Percentiles rank a stretch among this genome's conserved stretches.
phyloP scores from a whole-genome alignment of 2,888 invertebrate species.

The Lasiommata megera region DNA sequence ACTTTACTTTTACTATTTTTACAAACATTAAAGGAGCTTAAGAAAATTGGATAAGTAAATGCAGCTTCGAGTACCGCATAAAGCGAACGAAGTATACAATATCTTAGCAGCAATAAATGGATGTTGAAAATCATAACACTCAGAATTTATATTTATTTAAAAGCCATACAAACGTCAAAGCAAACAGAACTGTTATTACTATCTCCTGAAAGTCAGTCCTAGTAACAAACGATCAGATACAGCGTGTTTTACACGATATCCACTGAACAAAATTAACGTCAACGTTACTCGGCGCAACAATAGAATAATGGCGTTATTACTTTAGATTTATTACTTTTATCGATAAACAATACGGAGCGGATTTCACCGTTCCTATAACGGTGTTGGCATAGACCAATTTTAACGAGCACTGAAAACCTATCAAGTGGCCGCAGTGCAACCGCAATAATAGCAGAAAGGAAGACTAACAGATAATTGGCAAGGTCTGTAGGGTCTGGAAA shows the following conservation, averaged over 20 bases:
- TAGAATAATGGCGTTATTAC: conserved; percentile 39
- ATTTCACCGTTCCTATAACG: conserved; percentile 33
- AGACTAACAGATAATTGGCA: conserved; percentile 26
- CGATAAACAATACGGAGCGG: conserved; percentile 34
- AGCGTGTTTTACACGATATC: conserved; percentile 31
- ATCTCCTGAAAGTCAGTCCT: conserved; percentile 22
- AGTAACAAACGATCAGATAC: conserved; percentile 27
- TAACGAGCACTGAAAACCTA: conserved; percentile 33
- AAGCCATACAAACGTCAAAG: conserved; percentile 23
- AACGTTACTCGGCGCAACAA: conserved; percentile 32
- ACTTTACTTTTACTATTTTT: background rate
- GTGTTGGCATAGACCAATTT: conserved; percentile 32
- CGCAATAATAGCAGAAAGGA: conserved; percentile 15
- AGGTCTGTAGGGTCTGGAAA: conserved; percentile 28
- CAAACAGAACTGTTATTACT: conserved; percentile 23
- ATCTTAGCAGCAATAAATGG: background rate
- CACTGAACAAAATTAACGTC: conserved; percentile 36
- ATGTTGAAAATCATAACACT: conserved; percentile 9
- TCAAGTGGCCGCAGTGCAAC: conserved; percentile 17
- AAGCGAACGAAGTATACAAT: background rate
- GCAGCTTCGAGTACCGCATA: background rate
- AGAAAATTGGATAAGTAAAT: background rate
- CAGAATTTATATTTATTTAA: conserved; percentile 7
- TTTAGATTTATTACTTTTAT: conserved; percentile 37
- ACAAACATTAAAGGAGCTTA: background rate